These are phyloP conservation scores for Eleutherodactylus coqui DNA, from an alignment of 2,797 vertebrate species.

Conservation along the genomic window DNA sequence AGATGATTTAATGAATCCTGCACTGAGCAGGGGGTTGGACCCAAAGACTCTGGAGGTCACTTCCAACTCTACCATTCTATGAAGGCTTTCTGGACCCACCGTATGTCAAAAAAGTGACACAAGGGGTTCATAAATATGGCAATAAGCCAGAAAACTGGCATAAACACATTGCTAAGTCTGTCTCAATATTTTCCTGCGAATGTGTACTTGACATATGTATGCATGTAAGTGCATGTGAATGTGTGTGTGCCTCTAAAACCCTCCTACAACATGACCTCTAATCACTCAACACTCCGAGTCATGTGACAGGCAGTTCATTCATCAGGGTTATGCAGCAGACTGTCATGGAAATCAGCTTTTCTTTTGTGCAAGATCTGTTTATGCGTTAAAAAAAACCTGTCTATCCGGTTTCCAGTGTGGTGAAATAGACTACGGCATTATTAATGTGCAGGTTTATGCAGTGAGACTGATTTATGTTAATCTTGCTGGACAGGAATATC, in stretches of 20 bases:
- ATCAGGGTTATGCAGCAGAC: conserved; percentile 47
- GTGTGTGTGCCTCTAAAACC: conserved; percentile 22
- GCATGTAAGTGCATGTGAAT: background rate
- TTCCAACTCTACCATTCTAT: no score
- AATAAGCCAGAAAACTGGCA: background rate
- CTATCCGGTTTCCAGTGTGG: conserved; percentile 53
- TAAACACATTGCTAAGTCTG: background rate
- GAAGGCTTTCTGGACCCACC: no score
- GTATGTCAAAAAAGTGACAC: background rate
- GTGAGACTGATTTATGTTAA: conserved; percentile 56
- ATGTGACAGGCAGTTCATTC: conserved; percentile 60
- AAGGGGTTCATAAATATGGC: background rate
- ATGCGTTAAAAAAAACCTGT: conserved; percentile 58
- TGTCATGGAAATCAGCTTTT: conserved; percentile 58
- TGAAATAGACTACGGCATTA: conserved; percentile 50
- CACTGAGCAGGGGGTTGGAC: no score
- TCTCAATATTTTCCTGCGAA: background rate
- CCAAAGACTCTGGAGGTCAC: no score
- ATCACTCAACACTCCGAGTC: conserved; percentile 58
- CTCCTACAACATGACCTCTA: conserved; percentile 27
- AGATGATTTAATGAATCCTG: no score
- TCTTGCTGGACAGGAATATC: conserved; percentile 28
- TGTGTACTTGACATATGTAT: background rate
- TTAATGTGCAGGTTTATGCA: conserved; percentile 42
- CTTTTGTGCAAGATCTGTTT: conserved; percentile 58